Evolutionary conservation across 2,888 invertebrate species (phyloP), one percentile per base, ranked within the genome.

Genomic region (Polydrusus tereticollis): DNA sequence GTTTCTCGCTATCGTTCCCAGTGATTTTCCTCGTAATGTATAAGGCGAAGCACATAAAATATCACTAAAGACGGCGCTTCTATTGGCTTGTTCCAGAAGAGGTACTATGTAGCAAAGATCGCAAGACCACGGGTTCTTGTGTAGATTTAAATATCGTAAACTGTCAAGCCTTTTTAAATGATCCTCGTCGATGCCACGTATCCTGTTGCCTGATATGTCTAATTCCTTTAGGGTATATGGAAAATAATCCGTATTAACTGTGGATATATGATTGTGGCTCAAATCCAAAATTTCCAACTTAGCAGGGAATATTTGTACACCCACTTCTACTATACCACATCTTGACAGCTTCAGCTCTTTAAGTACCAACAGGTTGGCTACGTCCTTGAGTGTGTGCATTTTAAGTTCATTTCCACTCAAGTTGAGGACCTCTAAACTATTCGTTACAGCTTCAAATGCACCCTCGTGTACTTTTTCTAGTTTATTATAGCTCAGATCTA

Each of bases 401-500:
- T 87, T 86, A 76, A 90, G 82, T 78, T 89, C 88, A 80, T 94
- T 94, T 2, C 93, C 92, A 77, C 92, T 92, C 60, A 94, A 88
- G 79, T 91, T 89, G 47, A 94, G 87, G 36, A 87, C 88, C 80
- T 87, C 88, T 68, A 93, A 84, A 47, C 88, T 89, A 74, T 89
- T 88, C 7, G 89, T 87, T 3, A 90, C 83, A 0, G 90, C 75
- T 59, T 77, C 76, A 43, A 81, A 72, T 58, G 79, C 74, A 16
- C 74, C 78, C 50, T 72, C 70, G 64, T 76, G 75, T 45, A 79
- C 71, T 59, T 76, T 77, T 41, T 79, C 78, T 38, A 82, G 38
- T 62, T 91, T 91, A 83, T 94, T 94, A 82, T 91, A 90, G 76
- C 92, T 90, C 76, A 95, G 87, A 84, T 94, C 93, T 69, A 95